Conservation (phyloP, 1,140 invertebrate genomes). For the Saccostrea cuccullata region DNA sequence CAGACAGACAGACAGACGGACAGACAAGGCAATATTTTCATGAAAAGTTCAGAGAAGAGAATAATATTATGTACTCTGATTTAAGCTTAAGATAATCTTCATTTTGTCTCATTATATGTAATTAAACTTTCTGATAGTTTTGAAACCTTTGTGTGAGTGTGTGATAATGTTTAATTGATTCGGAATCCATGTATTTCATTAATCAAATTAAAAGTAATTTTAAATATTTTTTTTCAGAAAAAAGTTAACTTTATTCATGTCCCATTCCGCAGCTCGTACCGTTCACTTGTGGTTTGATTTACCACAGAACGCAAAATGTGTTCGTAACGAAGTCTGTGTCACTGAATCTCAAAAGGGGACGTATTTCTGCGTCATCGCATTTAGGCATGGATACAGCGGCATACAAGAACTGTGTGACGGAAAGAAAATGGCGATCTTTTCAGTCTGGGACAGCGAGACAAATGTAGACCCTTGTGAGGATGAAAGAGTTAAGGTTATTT, state of each 20-base stretch:
- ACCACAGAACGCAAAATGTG: slow-evolving; percentile 22
- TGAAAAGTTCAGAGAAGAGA: too few species aligned
- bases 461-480: slow-evolving; percentile 29
- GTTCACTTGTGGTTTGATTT: slow-evolving; percentile 41
- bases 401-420: slow-evolving; percentile 43
- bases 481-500: neutral
- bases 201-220: neutral
- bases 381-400: slow-evolving; percentile 37
- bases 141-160: too few species aligned
- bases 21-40: too few species aligned
- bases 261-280: slow-evolving; percentile 32
- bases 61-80: too few species aligned
- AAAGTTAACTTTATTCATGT: neutral
- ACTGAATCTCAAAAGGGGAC: slow-evolving; percentile 34
- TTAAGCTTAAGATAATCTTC: too few species aligned
- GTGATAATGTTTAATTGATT: too few species aligned
- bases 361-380: slow-evolving; percentile 46
- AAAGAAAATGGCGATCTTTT: slow-evolving; percentile 40
- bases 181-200: neutral
- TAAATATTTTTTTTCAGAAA: neutral
- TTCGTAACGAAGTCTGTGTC: slow-evolving; percentile 29
- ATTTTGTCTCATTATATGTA: too few species aligned
- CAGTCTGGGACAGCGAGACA: slow-evolving; percentile 44
- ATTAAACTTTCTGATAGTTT: too few species aligned
- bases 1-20: too few species aligned